These are phyloP conservation scores for Seriola aureovittata DNA, from an alignment of 2,113 vertebrate genomes.

Conservation along the genomic window DNA sequence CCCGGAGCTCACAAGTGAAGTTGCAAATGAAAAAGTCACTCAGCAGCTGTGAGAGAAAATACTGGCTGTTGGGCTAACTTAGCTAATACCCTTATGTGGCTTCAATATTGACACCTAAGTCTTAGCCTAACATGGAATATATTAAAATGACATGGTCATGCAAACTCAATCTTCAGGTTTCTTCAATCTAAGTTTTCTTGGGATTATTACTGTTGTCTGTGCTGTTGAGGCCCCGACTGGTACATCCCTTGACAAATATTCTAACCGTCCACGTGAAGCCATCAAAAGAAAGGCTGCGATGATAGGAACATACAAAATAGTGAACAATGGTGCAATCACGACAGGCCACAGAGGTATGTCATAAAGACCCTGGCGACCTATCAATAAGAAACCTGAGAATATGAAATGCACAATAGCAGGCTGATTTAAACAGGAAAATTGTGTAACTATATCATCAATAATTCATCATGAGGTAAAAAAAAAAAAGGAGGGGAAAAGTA, in stretches of 20 bases:
- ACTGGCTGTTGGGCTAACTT: conserved; percentile 30
- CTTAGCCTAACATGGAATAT: conserved; percentile 35
- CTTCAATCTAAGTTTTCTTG: conserved; percentile 12
- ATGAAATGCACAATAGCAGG: conserved; percentile 11
- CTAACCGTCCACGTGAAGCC: neutral
- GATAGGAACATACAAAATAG: neutral
- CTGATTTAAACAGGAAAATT: conserved; percentile 35
- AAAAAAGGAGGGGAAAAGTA: conserved; percentile 2
- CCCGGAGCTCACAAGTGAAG: conserved; percentile 25
- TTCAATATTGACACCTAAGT: conserved; percentile 34
- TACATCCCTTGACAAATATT: neutral
- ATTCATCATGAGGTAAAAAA: conserved; percentile 39
- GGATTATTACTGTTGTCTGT: neutral
- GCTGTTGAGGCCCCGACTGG: neutral
- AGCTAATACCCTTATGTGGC: conserved; percentile 40
- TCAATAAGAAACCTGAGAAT: conserved; percentile 15
- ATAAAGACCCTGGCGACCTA: conserved; percentile 12
- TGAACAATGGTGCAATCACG: neutral
- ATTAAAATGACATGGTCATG: conserved; percentile 19
- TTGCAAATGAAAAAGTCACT: conserved; percentile 55
- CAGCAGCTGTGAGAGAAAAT: conserved; percentile 41
- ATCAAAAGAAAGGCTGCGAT: neutral
- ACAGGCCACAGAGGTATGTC: neutral
- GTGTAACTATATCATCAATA: conserved; percentile 45
- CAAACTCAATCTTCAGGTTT: conserved; percentile 28